Evolutionary conservation across 2,888 invertebrate genomes (phyloP).

Genomic region (Ferrisia virgata): DNA sequence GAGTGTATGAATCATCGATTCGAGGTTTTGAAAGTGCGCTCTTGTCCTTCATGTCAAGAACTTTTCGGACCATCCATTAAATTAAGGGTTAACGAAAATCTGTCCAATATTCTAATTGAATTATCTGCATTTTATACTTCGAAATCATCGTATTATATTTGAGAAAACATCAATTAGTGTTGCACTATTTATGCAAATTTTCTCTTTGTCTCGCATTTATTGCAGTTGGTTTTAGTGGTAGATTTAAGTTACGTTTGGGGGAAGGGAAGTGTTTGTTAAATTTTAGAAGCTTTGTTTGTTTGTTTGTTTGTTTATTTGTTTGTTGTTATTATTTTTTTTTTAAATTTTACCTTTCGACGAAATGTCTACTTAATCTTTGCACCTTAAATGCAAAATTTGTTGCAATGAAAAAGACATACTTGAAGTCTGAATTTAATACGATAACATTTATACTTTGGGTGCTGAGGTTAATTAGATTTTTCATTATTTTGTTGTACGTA

Average conservation of each 20-base stretch:
- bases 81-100: not conserved
- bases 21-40: not conserved
- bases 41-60: not conserved
- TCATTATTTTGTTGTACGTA: not conserved
- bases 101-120: not conserved
- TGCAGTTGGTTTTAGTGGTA: not conserved
- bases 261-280: not conserved
- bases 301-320: no score
- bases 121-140: not conserved
- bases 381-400: not conserved
- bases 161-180: not conserved
- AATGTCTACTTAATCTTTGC: not conserved
- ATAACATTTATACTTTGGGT: not conserved
- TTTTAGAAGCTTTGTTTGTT: not conserved
- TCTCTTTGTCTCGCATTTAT: not conserved
- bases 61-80: not conserved
- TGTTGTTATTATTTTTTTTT: not conserved
- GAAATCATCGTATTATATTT: not conserved
- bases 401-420: no score
- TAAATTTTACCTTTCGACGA: not conserved
- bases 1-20: constrained; percentile 51
- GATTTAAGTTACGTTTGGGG: not conserved
- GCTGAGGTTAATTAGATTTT: not conserved
- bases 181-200: not conserved
- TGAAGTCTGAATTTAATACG: no score